A percentile compares a stretch with the other conserved stretches of the same genome.
Evolutionary conservation across 2,113 vertebrate species (phyloP).

Genomic region (Oryzias javanicus): DNA sequence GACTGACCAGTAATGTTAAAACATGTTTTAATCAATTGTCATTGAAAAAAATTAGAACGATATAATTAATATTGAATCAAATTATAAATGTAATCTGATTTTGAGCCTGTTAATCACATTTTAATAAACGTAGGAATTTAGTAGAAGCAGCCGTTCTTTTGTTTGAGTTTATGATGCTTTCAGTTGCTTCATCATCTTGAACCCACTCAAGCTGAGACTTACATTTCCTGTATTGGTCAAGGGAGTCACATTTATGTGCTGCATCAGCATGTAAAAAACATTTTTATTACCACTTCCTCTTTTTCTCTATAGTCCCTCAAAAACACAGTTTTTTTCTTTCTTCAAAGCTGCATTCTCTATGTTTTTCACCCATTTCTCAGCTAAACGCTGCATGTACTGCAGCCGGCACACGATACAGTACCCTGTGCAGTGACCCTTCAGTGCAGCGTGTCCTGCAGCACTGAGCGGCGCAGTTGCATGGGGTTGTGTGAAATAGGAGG

Average conservation of each 20-base stretch:
- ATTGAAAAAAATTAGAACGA: too few species aligned
- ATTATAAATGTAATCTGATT: too few species aligned
- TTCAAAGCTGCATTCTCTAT: constrained; percentile 10
- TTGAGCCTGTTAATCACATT: too few species aligned
- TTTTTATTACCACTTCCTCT: not conserved
- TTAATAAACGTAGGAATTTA: too few species aligned
- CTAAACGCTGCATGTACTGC: not conserved
- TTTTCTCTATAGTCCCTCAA: not conserved
- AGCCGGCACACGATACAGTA: constrained; percentile 31
- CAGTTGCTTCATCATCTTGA: too few species aligned
- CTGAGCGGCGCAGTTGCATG: constrained; percentile 30
- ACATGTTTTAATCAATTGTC: too few species aligned
- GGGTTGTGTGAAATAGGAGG: constrained; percentile 37
- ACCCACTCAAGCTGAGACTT: too few species aligned
- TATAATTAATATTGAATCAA: too few species aligned
- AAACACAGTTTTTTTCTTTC: not conserved
- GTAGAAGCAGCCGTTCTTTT: too few species aligned
- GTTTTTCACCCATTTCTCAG: constrained; percentile 4
- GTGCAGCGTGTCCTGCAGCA: constrained; percentile 40
- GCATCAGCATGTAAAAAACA: not conserved
- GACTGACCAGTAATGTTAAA: too few species aligned
- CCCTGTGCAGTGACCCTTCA: constrained; percentile 47
- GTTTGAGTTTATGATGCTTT: too few species aligned
- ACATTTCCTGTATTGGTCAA: constrained; percentile 13
- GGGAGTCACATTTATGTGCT: constrained; percentile 1